Evolutionary conservation across 2,113 vertebrate genomes (phyloP).

Genomic region (Cynocephalus volans): DNA sequence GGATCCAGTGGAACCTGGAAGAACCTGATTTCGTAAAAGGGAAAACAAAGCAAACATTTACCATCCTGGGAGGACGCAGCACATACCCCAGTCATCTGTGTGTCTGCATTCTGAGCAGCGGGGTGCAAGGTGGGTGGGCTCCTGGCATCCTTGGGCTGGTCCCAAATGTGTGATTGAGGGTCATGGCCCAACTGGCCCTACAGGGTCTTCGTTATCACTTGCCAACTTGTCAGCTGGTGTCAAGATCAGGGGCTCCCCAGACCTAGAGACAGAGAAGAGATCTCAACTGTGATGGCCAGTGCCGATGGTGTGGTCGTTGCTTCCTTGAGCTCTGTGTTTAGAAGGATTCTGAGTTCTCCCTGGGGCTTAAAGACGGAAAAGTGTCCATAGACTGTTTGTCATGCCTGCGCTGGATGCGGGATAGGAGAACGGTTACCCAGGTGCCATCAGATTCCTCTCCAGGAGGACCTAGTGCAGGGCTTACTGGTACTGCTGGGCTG

Average conservation of each 20-base stretch:
- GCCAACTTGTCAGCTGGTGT: not conserved
- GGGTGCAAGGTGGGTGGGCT: not conserved
- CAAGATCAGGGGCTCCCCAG: not conserved
- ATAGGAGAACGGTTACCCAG: rapidly evolving
- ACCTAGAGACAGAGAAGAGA: rapidly evolving
- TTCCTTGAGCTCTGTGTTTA: not conserved
- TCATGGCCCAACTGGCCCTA: rapidly evolving
- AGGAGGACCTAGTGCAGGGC: rapidly evolving
- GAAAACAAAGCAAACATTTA: rapidly evolving
- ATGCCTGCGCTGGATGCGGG: rapidly evolving
- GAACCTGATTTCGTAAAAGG: too few relatives aligned
- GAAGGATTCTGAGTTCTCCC: not conserved
- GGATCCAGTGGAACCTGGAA: too few relatives aligned
- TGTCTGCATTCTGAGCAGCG: rapidly evolving
- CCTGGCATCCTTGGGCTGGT: rapidly evolving
- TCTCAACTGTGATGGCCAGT: rapidly evolving
- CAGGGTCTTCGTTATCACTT: too few relatives aligned
- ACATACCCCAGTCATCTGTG: rapidly evolving
- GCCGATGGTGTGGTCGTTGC: rapidly evolving
- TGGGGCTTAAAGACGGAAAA: not conserved
- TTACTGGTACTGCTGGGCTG: rapidly evolving
- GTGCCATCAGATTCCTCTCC: rapidly evolving
- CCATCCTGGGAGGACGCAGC: rapidly evolving
- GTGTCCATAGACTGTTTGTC: rapidly evolving
- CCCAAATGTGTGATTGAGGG: rapidly evolving